Evolutionary conservation across 2,888 invertebrate species (phyloP), one percentile per base, ranked within the genome.

Genomic region (Gryllus longicercus): DNA sequence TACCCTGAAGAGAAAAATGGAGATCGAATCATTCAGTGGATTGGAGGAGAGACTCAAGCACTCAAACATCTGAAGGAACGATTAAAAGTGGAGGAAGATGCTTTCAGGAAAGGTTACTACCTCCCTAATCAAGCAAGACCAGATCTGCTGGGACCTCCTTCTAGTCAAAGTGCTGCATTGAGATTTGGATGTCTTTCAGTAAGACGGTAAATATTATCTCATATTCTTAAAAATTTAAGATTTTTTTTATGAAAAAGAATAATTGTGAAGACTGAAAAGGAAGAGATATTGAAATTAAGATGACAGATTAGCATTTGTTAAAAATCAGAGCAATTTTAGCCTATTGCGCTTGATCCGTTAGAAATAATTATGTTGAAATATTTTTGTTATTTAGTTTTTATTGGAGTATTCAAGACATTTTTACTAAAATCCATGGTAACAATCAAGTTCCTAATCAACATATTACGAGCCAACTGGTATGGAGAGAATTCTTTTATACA

Each of bases 401-500:
- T 85, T 94, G 93, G 93, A 86, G 88, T 1, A 86, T 94, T 0
- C 92, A 92, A 82, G 91, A 93, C 85, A 85, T 92, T n/a, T 93
- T 91, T 85, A 86, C 86, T 18, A 86, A 90, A 84, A 91, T 93
- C 16, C 89, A 91, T 82, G 89, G 88, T 74, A 89, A 88, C 0
- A 85, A 86, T 0, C 84, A 89, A 2, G 83, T 86, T 1, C 83
- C 88, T 0, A 85, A 87, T 8, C 88, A 89, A 50, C 87, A 89
- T 18, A 88, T 88, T 76, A 86, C 89, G 84, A 92, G 92, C 0
- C 94, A 94, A 84, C 86, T 94, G 51, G 91, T 93, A 74, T 94
- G 94, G 94, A 89, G 93, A 51, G 93, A 94, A 85, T 94, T 93
- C 84, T 94, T 94, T 86, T 94, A 94, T 86, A 92, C 93, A 51